A percentile compares a stretch with the other conserved stretches of the same genome.
These are phyloP conservation scores for Eubasilissa regina DNA, from an alignment of 1,140 invertebrate species.

Conservation along the genomic window DNA sequence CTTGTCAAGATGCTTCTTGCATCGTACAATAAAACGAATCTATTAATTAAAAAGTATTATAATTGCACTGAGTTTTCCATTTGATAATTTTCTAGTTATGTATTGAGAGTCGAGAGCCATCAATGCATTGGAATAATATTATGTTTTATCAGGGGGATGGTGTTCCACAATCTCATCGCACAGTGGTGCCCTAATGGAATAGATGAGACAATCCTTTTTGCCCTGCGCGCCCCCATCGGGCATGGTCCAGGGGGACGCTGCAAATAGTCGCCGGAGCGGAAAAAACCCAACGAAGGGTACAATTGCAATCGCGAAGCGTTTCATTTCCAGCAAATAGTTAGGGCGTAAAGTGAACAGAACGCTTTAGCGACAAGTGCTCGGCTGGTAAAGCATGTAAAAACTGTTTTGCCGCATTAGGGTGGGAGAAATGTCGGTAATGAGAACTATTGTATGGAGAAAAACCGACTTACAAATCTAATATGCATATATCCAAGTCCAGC, in stretches of 20 bases:
- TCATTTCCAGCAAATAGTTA: slow-evolving; percentile 43
- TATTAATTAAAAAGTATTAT: too few relatives aligned
- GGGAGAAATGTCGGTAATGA: background rate
- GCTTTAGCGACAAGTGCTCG: slow-evolving; percentile 39
- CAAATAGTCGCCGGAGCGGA: slow-evolving; percentile 24
- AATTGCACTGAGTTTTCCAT: too few relatives aligned
- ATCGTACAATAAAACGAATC: too few relatives aligned
- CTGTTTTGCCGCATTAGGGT: background rate
- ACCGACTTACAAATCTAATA: too few relatives aligned
- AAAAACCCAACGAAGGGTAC: slow-evolving; percentile 41
- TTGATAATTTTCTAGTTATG: background rate
- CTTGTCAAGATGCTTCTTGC: too few relatives aligned
- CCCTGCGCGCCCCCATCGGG: background rate
- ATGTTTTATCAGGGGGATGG: slow-evolving; percentile 13
- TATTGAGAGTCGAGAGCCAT: slow-evolving; percentile 10
- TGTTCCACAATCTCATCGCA: slow-evolving; percentile 35
- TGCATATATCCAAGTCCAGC: too few relatives aligned
- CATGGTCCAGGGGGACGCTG: slow-evolving; percentile 18
- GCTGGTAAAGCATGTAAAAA: slow-evolving; percentile 10
- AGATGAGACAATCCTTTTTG: slow-evolving; percentile 47
- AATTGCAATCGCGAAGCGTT: slow-evolving; percentile 45
- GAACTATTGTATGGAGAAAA: too few relatives aligned
- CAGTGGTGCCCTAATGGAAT: slow-evolving; percentile 49
- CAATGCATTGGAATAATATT: background rate
- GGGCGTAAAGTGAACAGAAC: slow-evolving; percentile 40